phyloP scores from a whole-genome alignment of 2,113 vertebrate genomes.

The Hydrochoerus hydrochaeris region DNA sequence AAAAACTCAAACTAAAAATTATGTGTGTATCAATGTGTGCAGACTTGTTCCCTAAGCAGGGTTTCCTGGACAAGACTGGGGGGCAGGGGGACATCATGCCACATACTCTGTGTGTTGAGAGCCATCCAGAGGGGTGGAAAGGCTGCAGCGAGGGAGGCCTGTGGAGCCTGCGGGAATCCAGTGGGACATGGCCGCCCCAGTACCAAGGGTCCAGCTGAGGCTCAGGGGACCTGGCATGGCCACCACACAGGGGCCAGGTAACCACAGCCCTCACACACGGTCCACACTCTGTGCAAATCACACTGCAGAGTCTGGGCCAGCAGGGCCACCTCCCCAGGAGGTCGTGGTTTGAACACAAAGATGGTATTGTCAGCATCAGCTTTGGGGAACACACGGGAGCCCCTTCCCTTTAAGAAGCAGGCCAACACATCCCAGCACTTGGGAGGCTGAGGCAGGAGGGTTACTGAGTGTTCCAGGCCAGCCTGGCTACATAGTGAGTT shows the following conservation, averaged over 20 bases:
- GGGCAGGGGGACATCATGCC: too few species aligned
- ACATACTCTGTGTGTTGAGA: too few species aligned
- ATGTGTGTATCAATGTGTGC: neutral
- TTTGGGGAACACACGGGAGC: neutral
- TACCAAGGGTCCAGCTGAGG: neutral
- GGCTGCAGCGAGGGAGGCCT: neutral
- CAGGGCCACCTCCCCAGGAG: neutral
- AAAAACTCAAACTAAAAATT: neutral
- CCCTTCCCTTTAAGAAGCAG: neutral
- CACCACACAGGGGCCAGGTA: neutral
- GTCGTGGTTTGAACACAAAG: neutral
- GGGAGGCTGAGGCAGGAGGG: neutral
- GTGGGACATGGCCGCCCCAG: neutral
- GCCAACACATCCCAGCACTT: neutral
- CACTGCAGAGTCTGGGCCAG: neutral
- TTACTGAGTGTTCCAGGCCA: neutral
- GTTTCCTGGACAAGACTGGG: neutral
- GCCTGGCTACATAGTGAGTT: neutral
- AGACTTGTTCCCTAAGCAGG: neutral
- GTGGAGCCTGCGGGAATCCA: neutral
- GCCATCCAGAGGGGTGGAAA: neutral
- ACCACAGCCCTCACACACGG: neutral
- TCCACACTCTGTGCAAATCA: neutral
- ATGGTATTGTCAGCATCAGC: fast-evolving
- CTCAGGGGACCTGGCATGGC: neutral